These are phyloP conservation scores for Tortrix viridana DNA, from an alignment of 2,888 invertebrate species.

Conservation along the genomic window DNA sequence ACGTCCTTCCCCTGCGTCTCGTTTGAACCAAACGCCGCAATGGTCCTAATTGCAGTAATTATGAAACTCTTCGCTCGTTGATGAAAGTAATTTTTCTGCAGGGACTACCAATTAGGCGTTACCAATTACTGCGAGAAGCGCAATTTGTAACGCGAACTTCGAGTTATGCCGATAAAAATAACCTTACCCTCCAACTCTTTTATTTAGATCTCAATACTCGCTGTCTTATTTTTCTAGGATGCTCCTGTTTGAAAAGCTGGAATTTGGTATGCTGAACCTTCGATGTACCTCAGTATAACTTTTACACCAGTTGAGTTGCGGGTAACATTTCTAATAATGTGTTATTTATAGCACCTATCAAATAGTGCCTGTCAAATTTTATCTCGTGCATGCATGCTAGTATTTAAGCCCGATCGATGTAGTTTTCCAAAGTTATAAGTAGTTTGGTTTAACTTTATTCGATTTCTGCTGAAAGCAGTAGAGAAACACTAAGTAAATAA, in stretches of 20 bases:
- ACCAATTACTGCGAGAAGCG: slow-evolving; percentile 69
- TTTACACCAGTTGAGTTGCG: too few relatives aligned
- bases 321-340: too few relatives aligned
- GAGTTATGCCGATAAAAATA: slow-evolving; percentile 56
- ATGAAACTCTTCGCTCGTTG: slow-evolving; percentile 79
- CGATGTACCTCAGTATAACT: too few relatives aligned
- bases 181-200: neutral
- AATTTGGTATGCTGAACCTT: too few relatives aligned
- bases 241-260: too few relatives aligned
- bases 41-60: slow-evolving; percentile 76
- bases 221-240: too few relatives aligned
- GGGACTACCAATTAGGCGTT: slow-evolving; percentile 77
- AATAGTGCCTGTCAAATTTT: too few relatives aligned
- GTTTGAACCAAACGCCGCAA: slow-evolving; percentile 68
- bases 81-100: slow-evolving; percentile 80
- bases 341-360: too few relatives aligned
- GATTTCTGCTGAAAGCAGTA: slow-evolving; percentile 27
- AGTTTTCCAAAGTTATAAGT: too few relatives aligned
- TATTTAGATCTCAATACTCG: too few relatives aligned
- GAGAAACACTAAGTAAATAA: slow-evolving; percentile 32
- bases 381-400: too few relatives aligned
- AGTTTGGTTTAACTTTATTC: slow-evolving; percentile 5
- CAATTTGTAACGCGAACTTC: slow-evolving; percentile 70
- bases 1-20: slow-evolving; percentile 61
- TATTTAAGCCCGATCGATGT: too few relatives aligned